A percentile compares a stretch with the other conserved stretches of the same genome.
Evolutionary conservation across 2,797 vertebrate genomes (phyloP).

Genomic region (Pteronotus mesoamericanus): DNA sequence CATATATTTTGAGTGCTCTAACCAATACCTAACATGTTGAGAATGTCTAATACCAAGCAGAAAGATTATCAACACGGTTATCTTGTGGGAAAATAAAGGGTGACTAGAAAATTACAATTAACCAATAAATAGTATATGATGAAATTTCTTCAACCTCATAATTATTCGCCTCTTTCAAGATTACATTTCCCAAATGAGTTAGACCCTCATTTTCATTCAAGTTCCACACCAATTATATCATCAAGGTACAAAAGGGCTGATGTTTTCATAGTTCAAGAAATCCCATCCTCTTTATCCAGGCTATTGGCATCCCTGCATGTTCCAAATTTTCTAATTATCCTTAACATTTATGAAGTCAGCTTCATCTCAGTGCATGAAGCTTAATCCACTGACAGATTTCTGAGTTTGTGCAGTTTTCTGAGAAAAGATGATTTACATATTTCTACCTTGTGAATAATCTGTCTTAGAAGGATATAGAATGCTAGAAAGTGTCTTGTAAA

Average conservation of each 20-base stretch:
- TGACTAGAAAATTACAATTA: constrained; percentile 34
- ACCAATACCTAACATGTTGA: background rate
- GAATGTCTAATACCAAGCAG: constrained; percentile 2
- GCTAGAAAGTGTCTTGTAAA: background rate
- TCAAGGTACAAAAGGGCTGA: background rate
- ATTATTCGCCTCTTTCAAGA: constrained; percentile 39
- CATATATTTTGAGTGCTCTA: constrained; percentile 4
- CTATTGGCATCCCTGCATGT: background rate
- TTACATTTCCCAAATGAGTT: constrained; percentile 37
- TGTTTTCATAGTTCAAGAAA: constrained; percentile 15
- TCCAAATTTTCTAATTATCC: constrained; percentile 34
- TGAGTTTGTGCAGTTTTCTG: background rate
- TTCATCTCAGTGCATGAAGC: background rate
- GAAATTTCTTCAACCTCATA: constrained; percentile 25
- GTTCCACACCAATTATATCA: background rate
- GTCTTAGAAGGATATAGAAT: background rate
- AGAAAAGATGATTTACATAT: constrained; percentile 8
- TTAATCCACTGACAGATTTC: background rate
- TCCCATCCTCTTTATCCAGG: constrained; percentile 2
- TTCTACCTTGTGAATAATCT: constrained; percentile 12
- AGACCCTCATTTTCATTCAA: constrained; percentile 35
- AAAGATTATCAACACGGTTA: constrained; percentile 12
- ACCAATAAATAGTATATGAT: background rate
- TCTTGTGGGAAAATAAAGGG: constrained; percentile 18
- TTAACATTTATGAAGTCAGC: background rate